Evolutionary conservation across 2,888 invertebrate genomes (phyloP), one percentile per base, ranked within the genome.

Genomic region (Stenoptilia bipunctidactyla): DNA sequence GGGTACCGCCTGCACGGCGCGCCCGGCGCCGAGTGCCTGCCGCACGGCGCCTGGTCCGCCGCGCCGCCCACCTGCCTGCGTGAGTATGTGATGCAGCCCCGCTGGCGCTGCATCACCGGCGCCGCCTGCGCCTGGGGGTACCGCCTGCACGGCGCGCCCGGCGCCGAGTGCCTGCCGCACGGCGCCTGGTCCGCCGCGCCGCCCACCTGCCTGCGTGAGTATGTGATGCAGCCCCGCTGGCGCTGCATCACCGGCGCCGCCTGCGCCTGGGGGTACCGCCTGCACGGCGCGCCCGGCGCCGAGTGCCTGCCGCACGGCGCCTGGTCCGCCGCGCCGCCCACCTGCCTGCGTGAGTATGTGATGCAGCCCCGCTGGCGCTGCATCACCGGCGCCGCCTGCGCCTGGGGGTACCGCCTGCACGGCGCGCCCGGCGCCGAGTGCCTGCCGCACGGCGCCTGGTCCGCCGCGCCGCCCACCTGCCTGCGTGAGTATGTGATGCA

Each of bases 101-200:
- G 91, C 52, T 92, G 89, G 56, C 93, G 93, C 39, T 93, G 93
- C 5, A 87, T 90, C 39, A 92, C 92, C 10, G 87, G 91, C 51
- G 95, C 94, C 79, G 88, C 89, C 48, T 95, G 95, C 63, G 88
- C 92, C 46, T 93, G 92, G 90, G 94, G 94, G 41, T 92, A 93
- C 67, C 86, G 89, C 45, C 85, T 95, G 39, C 84, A 86, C 39
- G 95, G 94, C 9, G 85, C 89, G 36, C 91, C 92, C 5, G 92
- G 90, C 27, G 85, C 94, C 44, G 92, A 91, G 67, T 95, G 95
- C 70, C 90, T 91, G 61, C 86, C 89, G 39, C 89, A 90, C 63
- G 93, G 93, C 41, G 86, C 84, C 45, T 95, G 94, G 94, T 92
- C 91, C 41, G 92, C 91, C 33, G 86, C 88, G 34, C 85, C 90